phyloP scores from a whole-genome alignment of 2,888 invertebrate species.

The Yponomeuta sedellus region DNA sequence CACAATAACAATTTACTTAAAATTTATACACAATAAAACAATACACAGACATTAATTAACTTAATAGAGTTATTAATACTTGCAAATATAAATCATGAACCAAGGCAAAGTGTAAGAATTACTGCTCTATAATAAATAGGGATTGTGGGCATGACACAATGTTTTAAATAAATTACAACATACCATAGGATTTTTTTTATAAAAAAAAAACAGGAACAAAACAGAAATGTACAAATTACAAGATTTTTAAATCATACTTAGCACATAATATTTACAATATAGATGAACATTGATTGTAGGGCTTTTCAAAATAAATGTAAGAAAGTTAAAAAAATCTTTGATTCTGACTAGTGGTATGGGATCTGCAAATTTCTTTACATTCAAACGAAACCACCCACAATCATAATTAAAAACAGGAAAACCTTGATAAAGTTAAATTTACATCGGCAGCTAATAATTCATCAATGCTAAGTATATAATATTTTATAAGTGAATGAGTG shows the following conservation, averaged over 20 bases:
- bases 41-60: slow-evolving; percentile 62
- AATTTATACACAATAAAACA: slow-evolving; percentile 66
- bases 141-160: slow-evolving; percentile 29
- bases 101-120: slow-evolving; percentile 36
- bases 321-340: neutral
- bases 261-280: slow-evolving; percentile 7
- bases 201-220: slow-evolving; percentile 13
- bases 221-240: slow-evolving; percentile 12
- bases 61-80: slow-evolving; percentile 58
- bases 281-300: neutral
- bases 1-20: slow-evolving; percentile 69
- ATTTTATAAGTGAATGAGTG: slow-evolving; percentile 1
- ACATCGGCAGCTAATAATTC: neutral
- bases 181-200: slow-evolving; percentile 13
- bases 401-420: neutral
- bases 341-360: slow-evolving; percentile 16
- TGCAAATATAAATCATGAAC: slow-evolving; percentile 54
- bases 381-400: neutral
- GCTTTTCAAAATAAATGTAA: neutral
- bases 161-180: slow-evolving; percentile 13
- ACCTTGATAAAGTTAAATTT: slow-evolving; percentile 14
- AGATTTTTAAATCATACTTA: neutral
- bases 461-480: neutral
- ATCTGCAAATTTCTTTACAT: neutral
- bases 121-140: slow-evolving; percentile 45